A percentile compares a stretch with the other conserved stretches of the same genome.
phyloP scores from a whole-genome alignment of 2,888 invertebrate species.

The Digitonthophagus gazella region DNA sequence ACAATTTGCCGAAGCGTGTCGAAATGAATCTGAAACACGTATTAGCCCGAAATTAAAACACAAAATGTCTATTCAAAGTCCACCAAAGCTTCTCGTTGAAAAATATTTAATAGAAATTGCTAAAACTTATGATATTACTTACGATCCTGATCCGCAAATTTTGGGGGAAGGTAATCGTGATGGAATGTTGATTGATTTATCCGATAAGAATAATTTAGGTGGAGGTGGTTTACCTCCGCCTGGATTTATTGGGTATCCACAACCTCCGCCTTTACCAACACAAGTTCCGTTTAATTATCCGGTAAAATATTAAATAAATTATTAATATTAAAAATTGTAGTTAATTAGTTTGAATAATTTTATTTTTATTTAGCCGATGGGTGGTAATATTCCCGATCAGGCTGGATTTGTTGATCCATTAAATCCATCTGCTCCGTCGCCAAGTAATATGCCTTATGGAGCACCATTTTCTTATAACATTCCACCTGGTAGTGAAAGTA shows the following conservation, averaged over 20 bases:
- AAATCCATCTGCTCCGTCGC: slow-evolving; percentile 31
- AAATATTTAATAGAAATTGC: slow-evolving; percentile 95
- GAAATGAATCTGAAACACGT: slow-evolving; percentile 69
- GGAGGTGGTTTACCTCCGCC: slow-evolving; percentile 65
- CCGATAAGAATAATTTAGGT: slow-evolving; percentile 60
- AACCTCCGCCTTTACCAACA: slow-evolving; percentile 64
- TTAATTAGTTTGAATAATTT: neutral
- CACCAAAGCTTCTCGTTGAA: slow-evolving; percentile 92
- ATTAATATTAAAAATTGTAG: neutral
- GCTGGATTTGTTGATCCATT: slow-evolving; percentile 24
- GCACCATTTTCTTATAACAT: slow-evolving; percentile 65
- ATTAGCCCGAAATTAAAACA: slow-evolving; percentile 90
- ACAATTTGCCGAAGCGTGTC: slow-evolving; percentile 85
- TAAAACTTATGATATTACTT: slow-evolving; percentile 90
- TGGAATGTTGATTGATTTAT: slow-evolving; percentile 67
- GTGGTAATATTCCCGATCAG: neutral
- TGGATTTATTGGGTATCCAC: slow-evolving; percentile 81
- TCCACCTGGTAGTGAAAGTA: slow-evolving; percentile 62
- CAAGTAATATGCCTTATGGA: slow-evolving; percentile 41
- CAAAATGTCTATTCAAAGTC: slow-evolving; percentile 91
- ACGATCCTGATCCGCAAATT: slow-evolving; percentile 91
- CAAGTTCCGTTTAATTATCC: slow-evolving; percentile 69
- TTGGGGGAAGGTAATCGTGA: slow-evolving; percentile 69
- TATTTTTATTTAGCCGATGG: slow-evolving; percentile 21
- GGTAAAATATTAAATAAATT: slow-evolving; percentile 41